These are phyloP conservation scores for Chrysolina oricalcia DNA, from an alignment of 2,888 invertebrate species.

Conservation along the genomic window DNA sequence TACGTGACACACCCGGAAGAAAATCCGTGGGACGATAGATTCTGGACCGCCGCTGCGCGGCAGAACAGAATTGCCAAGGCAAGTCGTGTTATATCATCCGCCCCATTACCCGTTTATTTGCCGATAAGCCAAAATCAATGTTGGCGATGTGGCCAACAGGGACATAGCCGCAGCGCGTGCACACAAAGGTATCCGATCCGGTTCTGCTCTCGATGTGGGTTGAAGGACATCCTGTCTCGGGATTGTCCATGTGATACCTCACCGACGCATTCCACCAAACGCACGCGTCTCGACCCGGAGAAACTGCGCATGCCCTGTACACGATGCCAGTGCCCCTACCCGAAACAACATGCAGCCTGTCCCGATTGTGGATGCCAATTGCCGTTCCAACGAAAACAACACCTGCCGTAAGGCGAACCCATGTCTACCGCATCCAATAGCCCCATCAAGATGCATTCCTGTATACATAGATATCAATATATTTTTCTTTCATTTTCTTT, in stretches of 20 bases:
- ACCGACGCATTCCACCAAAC: neutral
- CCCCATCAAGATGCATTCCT: too few relatives aligned
- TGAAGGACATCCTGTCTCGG: constrained; percentile 1
- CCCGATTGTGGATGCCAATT: constrained; percentile 1
- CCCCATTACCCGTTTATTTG: neutral
- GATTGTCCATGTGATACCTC: too few relatives aligned
- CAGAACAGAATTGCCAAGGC: too few relatives aligned
- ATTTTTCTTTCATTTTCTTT: too few relatives aligned
- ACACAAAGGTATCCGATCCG: neutral
- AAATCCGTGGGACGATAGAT: neutral
- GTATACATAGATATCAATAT: too few relatives aligned
- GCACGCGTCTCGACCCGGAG: neutral
- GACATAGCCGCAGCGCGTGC: neutral
- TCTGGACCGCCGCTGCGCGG: neutral
- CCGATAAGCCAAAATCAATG: neutral
- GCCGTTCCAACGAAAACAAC: too few relatives aligned
- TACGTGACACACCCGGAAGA: neutral
- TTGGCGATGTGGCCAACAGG: constrained; percentile 1
- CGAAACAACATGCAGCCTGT: neutral
- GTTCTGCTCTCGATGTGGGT: too few relatives aligned
- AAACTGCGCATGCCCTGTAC: neutral
- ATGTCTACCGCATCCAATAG: too few relatives aligned
- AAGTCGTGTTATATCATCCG: neutral
- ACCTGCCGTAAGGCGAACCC: too few relatives aligned
- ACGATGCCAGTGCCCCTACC: neutral